Percentiles rank a stretch among this genome's conserved stretches.
Conservation (phyloP, 2,113 vertebrate genomes). For the Notechis scutatus region DNA sequence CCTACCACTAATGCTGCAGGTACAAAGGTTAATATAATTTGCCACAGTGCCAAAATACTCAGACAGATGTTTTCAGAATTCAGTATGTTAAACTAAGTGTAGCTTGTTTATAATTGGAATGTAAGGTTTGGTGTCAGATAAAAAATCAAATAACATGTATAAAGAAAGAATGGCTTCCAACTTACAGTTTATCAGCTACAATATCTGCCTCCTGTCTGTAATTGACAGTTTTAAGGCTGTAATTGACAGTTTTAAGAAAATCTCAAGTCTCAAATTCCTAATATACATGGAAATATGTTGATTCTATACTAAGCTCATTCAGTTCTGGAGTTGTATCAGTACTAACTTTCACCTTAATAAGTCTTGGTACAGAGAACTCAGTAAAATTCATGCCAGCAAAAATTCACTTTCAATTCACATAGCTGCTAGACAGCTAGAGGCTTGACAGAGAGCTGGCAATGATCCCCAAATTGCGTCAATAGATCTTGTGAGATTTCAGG, state of each 20-base stretch:
- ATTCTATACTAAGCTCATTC: background rate
- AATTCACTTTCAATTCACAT: background rate
- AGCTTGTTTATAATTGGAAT: background rate
- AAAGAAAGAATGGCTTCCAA: background rate
- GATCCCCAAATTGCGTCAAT: background rate
- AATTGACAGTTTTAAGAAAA: too few relatives aligned
- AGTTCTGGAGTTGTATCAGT: background rate
- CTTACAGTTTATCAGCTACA: background rate
- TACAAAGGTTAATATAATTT: slow-evolving; percentile 18
- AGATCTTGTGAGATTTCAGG: background rate
- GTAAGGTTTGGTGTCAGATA: background rate
- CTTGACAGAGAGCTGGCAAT: background rate
- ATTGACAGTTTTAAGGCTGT: background rate
- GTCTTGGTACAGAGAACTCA: background rate
- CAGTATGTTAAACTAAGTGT: background rate
- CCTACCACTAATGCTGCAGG: slow-evolving; percentile 72
- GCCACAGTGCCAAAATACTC: background rate
- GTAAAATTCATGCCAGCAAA: background rate
- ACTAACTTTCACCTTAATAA: background rate
- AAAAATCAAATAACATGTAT: background rate
- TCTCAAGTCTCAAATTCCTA: background rate
- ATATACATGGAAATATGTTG: background rate
- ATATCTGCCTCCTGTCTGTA: background rate
- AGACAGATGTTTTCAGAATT: background rate
- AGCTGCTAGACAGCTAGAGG: background rate